A percentile compares a stretch with the other conserved stretches of the same genome.
phyloP scores from a whole-genome alignment of 2,113 vertebrate genomes.

The Cyprinodon variegatus region DNA sequence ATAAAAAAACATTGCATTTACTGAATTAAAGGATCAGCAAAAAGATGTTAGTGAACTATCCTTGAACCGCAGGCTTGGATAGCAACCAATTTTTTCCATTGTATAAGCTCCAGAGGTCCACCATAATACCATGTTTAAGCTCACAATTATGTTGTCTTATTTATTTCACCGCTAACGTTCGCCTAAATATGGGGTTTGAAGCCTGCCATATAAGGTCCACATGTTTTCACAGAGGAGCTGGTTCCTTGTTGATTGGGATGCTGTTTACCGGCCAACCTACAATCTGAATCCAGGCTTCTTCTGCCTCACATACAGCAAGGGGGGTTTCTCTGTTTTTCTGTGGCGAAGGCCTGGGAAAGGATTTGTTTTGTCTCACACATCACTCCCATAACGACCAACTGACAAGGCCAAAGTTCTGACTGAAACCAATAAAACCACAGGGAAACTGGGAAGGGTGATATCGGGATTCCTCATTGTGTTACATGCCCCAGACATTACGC shows the following conservation, averaged over 20 bases:
- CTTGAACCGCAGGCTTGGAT: background rate
- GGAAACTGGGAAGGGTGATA: background rate
- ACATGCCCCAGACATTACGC: too few species aligned
- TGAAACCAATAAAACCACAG: conserved; percentile 20
- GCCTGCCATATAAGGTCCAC: background rate
- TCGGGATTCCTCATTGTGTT: background rate
- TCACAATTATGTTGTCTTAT: background rate
- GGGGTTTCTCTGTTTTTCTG: background rate
- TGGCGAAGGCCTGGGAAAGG: background rate
- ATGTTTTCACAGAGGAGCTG: background rate
- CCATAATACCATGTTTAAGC: background rate
- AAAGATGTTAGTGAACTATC: too few species aligned
- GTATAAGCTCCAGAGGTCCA: background rate
- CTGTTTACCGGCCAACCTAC: background rate
- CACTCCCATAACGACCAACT: background rate
- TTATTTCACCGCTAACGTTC: background rate
- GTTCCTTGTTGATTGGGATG: background rate
- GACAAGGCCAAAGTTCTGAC: conserved; percentile 23
- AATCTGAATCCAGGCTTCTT: background rate
- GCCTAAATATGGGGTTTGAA: background rate
- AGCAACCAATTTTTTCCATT: background rate
- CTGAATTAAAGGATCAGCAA: too few species aligned
- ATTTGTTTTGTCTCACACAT: conserved; percentile 14
- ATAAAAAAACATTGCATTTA: too few species aligned
- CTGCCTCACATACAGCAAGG: background rate